Percentiles rank a stretch among this genome's conserved stretches.
phyloP scores from a whole-genome alignment of 2,888 invertebrate genomes.

The Zele albiditarsus region DNA sequence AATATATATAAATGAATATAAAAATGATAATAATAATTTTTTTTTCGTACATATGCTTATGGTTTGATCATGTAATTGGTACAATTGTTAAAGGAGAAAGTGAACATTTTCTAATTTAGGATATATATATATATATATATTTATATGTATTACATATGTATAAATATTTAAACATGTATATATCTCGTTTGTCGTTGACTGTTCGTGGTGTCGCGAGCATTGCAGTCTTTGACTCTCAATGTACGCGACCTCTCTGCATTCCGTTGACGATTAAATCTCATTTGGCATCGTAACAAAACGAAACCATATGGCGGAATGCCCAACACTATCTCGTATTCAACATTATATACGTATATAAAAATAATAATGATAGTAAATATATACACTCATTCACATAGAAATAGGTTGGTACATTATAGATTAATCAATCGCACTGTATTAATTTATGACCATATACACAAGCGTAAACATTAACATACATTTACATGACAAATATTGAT shows the following conservation, averaged over 20 bases:
- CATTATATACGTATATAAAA: neutral
- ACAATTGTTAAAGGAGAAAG: conserved; percentile 29
- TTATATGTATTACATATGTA: conserved; percentile 12
- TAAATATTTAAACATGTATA: neutral
- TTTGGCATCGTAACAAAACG: conserved; percentile 5
- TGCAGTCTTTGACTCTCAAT: conserved; percentile 10
- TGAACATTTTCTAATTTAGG: conserved; percentile 29
- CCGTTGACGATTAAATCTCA: conserved; percentile 17
- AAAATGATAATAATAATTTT: neutral
- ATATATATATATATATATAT: conserved; percentile 16
- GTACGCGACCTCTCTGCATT: conserved; percentile 4
- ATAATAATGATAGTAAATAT: neutral
- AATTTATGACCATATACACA: neutral
- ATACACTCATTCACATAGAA: conserved; percentile 7
- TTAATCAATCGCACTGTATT: neutral
- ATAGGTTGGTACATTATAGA: conserved; percentile 6
- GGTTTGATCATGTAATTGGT: neutral
- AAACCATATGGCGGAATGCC: conserved; percentile 5
- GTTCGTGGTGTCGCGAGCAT: neutral
- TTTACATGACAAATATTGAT: neutral
- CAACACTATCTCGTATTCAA: neutral
- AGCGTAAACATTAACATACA: neutral
- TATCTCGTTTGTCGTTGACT: neutral
- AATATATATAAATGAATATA: neutral
- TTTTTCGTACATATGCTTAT: conserved; percentile 2